Evolutionary conservation across 2,113 vertebrate genomes (phyloP), one percentile per base, ranked within the genome.

Genomic region (Semnornis frantzii): DNA sequence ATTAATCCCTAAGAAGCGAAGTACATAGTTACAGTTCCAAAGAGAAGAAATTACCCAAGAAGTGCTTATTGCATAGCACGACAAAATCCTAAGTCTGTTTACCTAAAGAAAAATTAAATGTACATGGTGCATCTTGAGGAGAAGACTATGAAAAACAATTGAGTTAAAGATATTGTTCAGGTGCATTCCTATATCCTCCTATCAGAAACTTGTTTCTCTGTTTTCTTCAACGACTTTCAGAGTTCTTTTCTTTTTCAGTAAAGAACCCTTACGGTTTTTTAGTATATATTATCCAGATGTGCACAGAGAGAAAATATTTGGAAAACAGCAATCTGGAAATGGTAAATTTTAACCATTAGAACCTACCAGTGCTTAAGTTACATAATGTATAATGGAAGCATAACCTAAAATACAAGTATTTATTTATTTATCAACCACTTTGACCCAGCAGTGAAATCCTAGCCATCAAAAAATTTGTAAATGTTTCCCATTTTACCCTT

Each of bases 1-100:
- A 73, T 93, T 89, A 81, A 95, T 84, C 91, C 80, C 95, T 93
- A 52, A 79, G 31, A 82, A 82, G 23, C n/a, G 7, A 96, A 94
- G 86, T 93, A 60, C 34, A 27, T 69, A 90, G 77, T 77, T 59
- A 59, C 34, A 85, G 31, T 54, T 92, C 59, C 76, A 85, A 88
- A 86, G 18, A 72, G 80, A 75, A 87, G 57, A 74, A 77, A 54
- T 85, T 74, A 65, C 59, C 34, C 46, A 55, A 66, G 30, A 71
- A 82, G 70, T 4, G 3, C 31, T 82, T 79, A 39, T 46, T 74
- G 42, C 2, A 0, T 30, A 85, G 48, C 82, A 73, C 63, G 72
- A 46, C 59, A 52, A 70, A 82, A 57, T 59, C 46, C 27, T 33
- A 31, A 63, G 5, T 73, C 54, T 91, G 50, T 42, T 92, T 70